These are phyloP conservation scores for Halocynthia roretzi DNA, from an alignment of 23 tunicate genomes.

Conservation along the genomic window DNA sequence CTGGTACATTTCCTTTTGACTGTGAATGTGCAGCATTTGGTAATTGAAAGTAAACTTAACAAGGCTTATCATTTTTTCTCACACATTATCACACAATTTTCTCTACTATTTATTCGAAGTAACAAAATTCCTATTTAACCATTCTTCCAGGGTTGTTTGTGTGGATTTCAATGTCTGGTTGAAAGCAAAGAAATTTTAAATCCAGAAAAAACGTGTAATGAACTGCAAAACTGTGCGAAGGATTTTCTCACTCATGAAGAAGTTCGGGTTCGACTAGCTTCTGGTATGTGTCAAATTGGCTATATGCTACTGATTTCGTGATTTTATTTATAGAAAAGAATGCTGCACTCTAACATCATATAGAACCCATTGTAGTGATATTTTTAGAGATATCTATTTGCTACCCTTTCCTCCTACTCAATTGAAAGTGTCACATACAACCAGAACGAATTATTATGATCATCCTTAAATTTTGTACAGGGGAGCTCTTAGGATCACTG, in stretches of 20 bases:
- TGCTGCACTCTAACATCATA: neutral
- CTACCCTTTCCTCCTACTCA: no score
- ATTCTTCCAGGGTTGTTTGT: conserved; percentile 57
- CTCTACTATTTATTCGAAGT: no score
- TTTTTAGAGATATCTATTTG: neutral
- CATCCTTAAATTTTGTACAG: neutral
- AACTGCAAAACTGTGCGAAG: conserved; percentile 18
- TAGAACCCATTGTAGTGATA: neutral
- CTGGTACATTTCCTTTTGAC: no score
- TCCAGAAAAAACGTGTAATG: conserved; percentile 2
- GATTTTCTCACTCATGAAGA: conserved; percentile 42
- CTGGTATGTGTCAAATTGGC: conserved; percentile 18
- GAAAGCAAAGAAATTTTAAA: neutral
- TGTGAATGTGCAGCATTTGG: no score
- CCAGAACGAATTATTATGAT: no score
- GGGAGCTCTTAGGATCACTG: conserved; percentile 46
- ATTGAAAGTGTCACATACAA: no score
- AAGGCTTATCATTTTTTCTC: no score
- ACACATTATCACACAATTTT: no score
- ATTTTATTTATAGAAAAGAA: neutral
- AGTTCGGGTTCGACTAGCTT: conserved; percentile 58
- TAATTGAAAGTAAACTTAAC: no score
- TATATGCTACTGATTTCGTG: no score
- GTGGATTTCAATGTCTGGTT: conserved; percentile 57
- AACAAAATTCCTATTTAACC: no score